phyloP scores from a whole-genome alignment of 2,888 invertebrate species.

The Aproaerema taeniolella region DNA sequence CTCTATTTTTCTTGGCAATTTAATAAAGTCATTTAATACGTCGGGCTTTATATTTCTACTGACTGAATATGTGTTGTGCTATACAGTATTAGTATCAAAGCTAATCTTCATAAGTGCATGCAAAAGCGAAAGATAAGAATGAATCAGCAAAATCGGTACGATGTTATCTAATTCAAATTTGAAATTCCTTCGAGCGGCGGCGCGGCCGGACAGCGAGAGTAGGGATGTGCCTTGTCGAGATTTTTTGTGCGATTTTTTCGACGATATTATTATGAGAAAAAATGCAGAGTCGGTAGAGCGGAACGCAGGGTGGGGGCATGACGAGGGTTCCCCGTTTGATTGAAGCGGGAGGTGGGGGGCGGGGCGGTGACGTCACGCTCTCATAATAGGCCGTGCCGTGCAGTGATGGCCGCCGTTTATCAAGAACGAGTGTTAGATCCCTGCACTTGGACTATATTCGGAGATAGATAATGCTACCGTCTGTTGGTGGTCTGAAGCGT shows the following conservation, averaged over 20 bases:
- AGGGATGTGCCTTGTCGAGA: slow-evolving; percentile 72
- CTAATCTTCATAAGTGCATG: too few species aligned
- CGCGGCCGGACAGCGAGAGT: slow-evolving; percentile 49
- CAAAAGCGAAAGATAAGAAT: too few species aligned
- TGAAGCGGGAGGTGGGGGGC: slow-evolving; percentile 72
- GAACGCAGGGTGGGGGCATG: slow-evolving; percentile 73
- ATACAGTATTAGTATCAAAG: too few species aligned
- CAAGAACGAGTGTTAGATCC: slow-evolving; percentile 58
- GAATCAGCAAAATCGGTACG: too few species aligned
- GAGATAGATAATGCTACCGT: slow-evolving; percentile 17
- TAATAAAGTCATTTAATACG: too few species aligned
- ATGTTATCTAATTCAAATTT: slow-evolving; percentile 55
- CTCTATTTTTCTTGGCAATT: background rate
- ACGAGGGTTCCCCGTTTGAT: slow-evolving; percentile 76
- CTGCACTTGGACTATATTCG: slow-evolving; percentile 60
- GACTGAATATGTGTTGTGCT: too few species aligned
- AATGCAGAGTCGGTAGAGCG: slow-evolving; percentile 75
- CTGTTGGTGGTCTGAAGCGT: slow-evolving; percentile 7
- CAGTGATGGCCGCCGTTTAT: slow-evolving; percentile 77
- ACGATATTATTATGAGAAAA: slow-evolving; percentile 76
- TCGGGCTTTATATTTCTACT: too few species aligned
- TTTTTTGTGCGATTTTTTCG: slow-evolving; percentile 75
- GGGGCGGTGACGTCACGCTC: slow-evolving; percentile 77
- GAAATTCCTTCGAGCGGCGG: slow-evolving; percentile 40
- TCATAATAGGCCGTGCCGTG: slow-evolving; percentile 74